Percentiles rank a stretch among this genome's conserved stretches.
Evolutionary conservation across 2,113 vertebrate genomes (phyloP).

Genomic region (Cyanoderma ruficeps): DNA sequence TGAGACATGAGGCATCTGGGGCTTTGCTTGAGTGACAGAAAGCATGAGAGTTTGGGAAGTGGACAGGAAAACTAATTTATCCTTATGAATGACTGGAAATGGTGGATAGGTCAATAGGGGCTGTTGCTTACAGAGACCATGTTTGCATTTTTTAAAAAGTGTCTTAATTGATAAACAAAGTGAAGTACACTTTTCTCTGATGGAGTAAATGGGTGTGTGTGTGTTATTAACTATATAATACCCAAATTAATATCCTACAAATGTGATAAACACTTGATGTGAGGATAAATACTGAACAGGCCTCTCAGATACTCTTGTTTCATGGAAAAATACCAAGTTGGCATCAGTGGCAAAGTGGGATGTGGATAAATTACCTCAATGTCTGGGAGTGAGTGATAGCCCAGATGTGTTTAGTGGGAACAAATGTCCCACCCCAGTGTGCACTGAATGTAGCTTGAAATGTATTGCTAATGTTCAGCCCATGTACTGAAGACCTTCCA

Average conservation of each 20-base stretch:
- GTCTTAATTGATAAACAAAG: background rate
- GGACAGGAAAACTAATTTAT: background rate
- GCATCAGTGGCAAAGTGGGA: background rate
- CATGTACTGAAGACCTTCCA: background rate
- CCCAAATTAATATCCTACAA: background rate
- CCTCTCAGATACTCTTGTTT: background rate
- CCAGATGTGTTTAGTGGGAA: background rate
- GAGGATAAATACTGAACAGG: background rate
- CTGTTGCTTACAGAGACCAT: background rate
- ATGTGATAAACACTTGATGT: background rate
- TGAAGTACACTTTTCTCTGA: background rate
- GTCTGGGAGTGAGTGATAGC: background rate
- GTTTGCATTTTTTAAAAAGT: background rate
- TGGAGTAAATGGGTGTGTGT: background rate
- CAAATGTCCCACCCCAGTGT: background rate
- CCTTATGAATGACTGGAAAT: background rate
- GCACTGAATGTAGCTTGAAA: background rate
- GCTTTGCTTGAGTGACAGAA: background rate
- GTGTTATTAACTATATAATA: background rate
- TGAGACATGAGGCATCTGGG: background rate
- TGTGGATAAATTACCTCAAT: background rate
- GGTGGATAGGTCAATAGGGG: background rate
- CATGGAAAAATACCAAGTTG: background rate
- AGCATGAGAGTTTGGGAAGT: background rate
- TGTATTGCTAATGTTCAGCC: background rate